phyloP scores from a whole-genome alignment of 2,113 vertebrate species.

The Labeo rohita region DNA sequence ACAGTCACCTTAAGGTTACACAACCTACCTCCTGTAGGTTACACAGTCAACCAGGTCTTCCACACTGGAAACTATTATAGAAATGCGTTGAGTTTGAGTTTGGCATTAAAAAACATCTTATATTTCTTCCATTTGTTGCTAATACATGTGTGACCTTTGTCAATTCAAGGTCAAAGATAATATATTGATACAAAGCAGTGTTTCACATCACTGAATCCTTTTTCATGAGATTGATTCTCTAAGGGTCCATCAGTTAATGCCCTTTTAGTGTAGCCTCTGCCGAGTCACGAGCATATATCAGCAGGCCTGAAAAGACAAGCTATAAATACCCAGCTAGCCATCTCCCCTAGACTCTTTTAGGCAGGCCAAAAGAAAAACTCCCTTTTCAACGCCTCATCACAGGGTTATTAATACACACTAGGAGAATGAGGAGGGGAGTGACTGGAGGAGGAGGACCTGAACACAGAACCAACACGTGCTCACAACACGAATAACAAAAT shows the following conservation, averaged over 20 bases:
- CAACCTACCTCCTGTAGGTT: too few species aligned
- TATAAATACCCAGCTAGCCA: conserved; percentile 73
- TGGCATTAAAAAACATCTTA: background rate
- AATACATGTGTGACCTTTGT: conserved; percentile 8
- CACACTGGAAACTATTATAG: background rate
- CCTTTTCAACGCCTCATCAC: conserved; percentile 75
- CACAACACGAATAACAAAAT: conserved; percentile 51
- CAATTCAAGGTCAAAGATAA: background rate
- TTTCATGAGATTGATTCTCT: background rate
- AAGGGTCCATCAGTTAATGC: conserved; percentile 16
- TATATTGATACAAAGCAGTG: background rate
- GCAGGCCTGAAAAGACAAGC: conserved; percentile 62
- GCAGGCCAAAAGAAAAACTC: conserved; percentile 73
- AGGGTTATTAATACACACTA: conserved; percentile 74
- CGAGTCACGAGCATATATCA: conserved; percentile 54
- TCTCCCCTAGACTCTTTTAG: conserved; percentile 63
- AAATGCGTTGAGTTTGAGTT: background rate
- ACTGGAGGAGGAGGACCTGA: conserved; percentile 47
- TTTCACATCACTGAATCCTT: background rate
- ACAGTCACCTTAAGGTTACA: too few species aligned
- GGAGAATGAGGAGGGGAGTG: conserved; percentile 53
- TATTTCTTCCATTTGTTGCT: background rate
- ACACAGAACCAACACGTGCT: conserved; percentile 56
- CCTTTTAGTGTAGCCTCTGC: conserved; percentile 40
- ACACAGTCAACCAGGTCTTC: background rate